Evolutionary conservation across 1,140 invertebrate species (phyloP), one percentile per base, ranked within the genome.

Genomic region (Delia radicum): DNA sequence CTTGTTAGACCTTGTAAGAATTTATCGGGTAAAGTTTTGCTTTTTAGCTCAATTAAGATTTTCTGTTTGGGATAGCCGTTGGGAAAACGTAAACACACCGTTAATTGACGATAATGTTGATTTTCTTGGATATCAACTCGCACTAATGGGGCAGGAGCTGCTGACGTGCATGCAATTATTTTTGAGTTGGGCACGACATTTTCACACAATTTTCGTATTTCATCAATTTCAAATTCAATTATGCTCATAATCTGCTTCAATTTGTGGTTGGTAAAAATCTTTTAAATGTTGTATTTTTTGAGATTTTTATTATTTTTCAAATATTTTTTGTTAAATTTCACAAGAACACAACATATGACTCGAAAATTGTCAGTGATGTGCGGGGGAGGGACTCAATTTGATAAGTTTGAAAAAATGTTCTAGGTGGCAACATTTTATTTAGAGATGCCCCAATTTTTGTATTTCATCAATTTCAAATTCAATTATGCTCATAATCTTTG

Each of bases 41-140:
- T 93, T 80, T 93, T 94, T 0, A 94, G 82, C 86, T 94, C 93
- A n/a, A 93, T 85, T 13, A 94, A 81, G 2, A 94, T 79, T 1
- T 88, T 84, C 0, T 81, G 78, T 7, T 81, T 76, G 2, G 92
- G 91, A 82, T 94, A 94, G 42, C 81, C 80, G 8, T 86, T 77
- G 4, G 92, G 89, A 84, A 94, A 94, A 79, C 92, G 91, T 24
- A 93, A 87, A 78, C 91, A 92, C 61, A 89, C 88, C 13, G 90
- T 87, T 48, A 94, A 81, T 72, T 90, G 87, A 79, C 92, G 93
- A 77, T 89, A 90, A 42, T 87, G 84, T 63, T 90, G 90, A 10
- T 83, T 75, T 3, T 81, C 78, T 79, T 88, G 88, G 82, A 93
- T 92, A 88, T 92, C 90, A 31, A 91, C 89, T 76, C 92, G 89